These are phyloP conservation scores for Exephanes ischioxanthus DNA, from an alignment of 2,888 invertebrate species.

Conservation along the genomic window DNA sequence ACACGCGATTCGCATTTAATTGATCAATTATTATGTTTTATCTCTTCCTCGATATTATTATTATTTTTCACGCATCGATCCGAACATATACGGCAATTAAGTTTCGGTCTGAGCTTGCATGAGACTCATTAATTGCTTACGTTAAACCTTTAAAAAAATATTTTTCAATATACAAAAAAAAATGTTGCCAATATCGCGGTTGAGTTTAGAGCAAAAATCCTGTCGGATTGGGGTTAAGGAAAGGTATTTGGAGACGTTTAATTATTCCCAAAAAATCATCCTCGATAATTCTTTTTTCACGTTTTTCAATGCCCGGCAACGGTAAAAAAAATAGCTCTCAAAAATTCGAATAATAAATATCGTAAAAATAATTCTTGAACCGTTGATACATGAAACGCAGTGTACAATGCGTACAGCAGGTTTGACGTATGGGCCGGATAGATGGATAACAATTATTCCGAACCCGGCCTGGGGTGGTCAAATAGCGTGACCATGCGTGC, in stretches of 20 bases:
- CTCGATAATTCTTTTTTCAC: not conserved
- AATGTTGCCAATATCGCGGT: not conserved
- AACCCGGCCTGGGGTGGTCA: slow-evolving; percentile 82
- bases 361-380: slow-evolving; percentile 17
- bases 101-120: not conserved
- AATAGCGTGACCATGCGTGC: slow-evolving; percentile 83
- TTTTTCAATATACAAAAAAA: not conserved
- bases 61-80: not conserved
- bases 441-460: slow-evolving; percentile 85
- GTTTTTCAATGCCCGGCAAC: not conserved
- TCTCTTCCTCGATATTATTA: slow-evolving; percentile 1
- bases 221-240: not conserved
- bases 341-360: slow-evolving; percentile 18
- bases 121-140: not conserved
- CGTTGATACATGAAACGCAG: slow-evolving; percentile 12
- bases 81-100: not conserved
- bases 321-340: not conserved
- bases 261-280: not conserved
- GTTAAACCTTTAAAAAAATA: not conserved
- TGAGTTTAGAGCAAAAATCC: not conserved
- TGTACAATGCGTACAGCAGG: slow-evolving; percentile 65
- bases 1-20: slow-evolving; percentile 49
- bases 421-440: slow-evolving; percentile 84
- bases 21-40: slow-evolving; percentile 52
- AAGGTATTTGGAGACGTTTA: not conserved